Percentiles rank a stretch among this genome's conserved stretches.
Evolutionary conservation across 1,140 invertebrate genomes (phyloP).

Genomic region (Oreohelix idahoensis): DNA sequence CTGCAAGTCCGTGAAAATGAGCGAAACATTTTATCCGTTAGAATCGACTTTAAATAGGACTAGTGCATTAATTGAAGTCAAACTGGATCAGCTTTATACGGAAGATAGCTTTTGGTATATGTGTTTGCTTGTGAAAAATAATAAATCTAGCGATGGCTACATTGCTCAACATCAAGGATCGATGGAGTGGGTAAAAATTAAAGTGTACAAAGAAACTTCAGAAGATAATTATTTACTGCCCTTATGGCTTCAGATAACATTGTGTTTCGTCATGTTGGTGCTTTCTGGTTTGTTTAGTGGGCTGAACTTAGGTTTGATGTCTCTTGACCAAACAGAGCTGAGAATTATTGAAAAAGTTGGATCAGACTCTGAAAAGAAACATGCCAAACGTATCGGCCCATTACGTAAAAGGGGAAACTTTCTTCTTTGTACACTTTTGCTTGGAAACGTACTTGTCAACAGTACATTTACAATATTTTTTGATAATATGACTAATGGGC

Average conservation of each 20-base stretch:
- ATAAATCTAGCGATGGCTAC: slow-evolving; percentile 71
- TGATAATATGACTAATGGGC: slow-evolving; percentile 90
- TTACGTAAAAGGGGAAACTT: slow-evolving; percentile 86
- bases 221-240: slow-evolving; percentile 69
- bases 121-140: slow-evolving; percentile 45
- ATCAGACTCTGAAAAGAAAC: slow-evolving; percentile 71
- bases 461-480: slow-evolving; percentile 95
- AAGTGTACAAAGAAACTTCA: slow-evolving; percentile 28
- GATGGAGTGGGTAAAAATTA: slow-evolving; percentile 74
- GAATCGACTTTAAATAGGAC: background rate
- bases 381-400: slow-evolving; percentile 73
- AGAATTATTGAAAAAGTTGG: slow-evolving; percentile 91
- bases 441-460: slow-evolving; percentile 98
- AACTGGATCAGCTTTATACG: slow-evolving; percentile 42
- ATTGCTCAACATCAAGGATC: slow-evolving; percentile 81
- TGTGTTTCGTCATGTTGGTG: slow-evolving; percentile 86
- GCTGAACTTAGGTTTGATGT: slow-evolving; percentile 96
- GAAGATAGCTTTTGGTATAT: slow-evolving; percentile 51
- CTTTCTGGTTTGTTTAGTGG: slow-evolving; percentile 87
- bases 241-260: slow-evolving; percentile 78
- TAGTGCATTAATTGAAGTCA: slow-evolving; percentile 36
- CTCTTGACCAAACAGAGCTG: slow-evolving; percentile 93
- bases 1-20: background rate
- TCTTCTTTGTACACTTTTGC: slow-evolving; percentile 91
- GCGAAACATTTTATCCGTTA: background rate